Percentiles rank a stretch among this genome's conserved stretches.
Conservation (phyloP, 2,113 vertebrate species). For the Macquaria ambigua region DNA sequence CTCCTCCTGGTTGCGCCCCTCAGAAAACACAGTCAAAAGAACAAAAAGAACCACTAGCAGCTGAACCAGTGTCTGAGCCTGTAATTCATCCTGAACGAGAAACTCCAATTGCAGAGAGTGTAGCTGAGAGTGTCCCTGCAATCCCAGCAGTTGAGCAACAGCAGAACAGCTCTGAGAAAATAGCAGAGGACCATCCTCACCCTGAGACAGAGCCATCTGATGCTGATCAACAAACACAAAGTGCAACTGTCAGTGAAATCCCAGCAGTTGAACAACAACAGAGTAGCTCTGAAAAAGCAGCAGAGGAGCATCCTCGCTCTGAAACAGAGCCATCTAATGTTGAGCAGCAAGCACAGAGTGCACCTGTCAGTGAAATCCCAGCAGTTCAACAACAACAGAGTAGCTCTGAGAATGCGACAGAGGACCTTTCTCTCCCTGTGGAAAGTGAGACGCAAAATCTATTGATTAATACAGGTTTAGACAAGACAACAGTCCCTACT, state of each 20-base stretch:
- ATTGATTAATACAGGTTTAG: slow-evolving; percentile 49
- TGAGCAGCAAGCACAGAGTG: slow-evolving; percentile 39
- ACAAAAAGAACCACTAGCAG: slow-evolving; percentile 28
- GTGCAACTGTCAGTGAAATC: slow-evolving; percentile 27
- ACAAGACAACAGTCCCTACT: slow-evolving; percentile 45
- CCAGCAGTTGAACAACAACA: slow-evolving; percentile 39
- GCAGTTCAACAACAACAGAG: slow-evolving; percentile 41
- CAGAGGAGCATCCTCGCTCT: slow-evolving; percentile 26
- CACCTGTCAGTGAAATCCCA: slow-evolving; percentile 26
- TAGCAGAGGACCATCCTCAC: slow-evolving; percentile 27
- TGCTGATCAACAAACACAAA: slow-evolving; percentile 39
- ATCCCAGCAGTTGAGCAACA: slow-evolving; percentile 26
- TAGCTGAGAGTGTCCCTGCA: slow-evolving; percentile 26
- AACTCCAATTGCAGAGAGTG: slow-evolving; percentile 46
- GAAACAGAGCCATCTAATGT: slow-evolving; percentile 20
- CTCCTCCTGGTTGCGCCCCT: slow-evolving; percentile 72
- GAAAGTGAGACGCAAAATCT: slow-evolving; percentile 51
- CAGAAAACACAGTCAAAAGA: slow-evolving; percentile 68
- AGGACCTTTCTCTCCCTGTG: slow-evolving; percentile 27
- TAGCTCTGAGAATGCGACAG: slow-evolving; percentile 26
- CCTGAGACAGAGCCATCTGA: slow-evolving; percentile 14
- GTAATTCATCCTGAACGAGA: slow-evolving; percentile 25
- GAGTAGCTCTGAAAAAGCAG: slow-evolving; percentile 26
- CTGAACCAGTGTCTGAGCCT: slow-evolving; percentile 32
- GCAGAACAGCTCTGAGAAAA: slow-evolving; percentile 30